Evolutionary conservation across 2,888 invertebrate species (phyloP).

Genomic region (Apoderus coryli): DNA sequence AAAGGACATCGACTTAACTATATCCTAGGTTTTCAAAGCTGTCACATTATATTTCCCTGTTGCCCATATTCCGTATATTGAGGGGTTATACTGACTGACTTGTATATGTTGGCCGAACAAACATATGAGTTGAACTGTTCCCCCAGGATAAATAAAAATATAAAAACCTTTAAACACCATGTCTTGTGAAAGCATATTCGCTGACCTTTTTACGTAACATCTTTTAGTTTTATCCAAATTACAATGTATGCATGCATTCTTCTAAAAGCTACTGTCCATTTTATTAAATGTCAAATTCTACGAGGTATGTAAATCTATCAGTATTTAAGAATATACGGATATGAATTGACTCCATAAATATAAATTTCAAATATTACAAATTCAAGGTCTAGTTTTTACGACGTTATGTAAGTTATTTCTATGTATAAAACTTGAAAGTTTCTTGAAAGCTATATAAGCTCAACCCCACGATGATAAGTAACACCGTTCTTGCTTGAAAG

Average conservation of each 20-base stretch:
- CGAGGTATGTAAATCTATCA: conserved; percentile 9
- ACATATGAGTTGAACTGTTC: conserved; percentile 21
- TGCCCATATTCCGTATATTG: no score
- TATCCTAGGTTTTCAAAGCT: conserved; percentile 12
- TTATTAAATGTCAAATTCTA: conserved; percentile 14
- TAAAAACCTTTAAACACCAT: no score
- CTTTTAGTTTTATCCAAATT: conserved; percentile 11
- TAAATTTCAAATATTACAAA: no score
- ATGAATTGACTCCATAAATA: conserved; percentile 4
- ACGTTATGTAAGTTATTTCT: no score
- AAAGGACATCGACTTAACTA: conserved; percentile 10
- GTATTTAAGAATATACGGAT: conserved; percentile 6
- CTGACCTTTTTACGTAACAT: conserved; percentile 15
- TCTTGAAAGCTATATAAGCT: no score
- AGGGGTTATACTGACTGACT: no score
- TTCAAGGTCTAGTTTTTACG: no score
- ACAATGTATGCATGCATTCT: conserved; percentile 14
- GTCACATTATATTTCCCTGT: conserved; percentile 15
- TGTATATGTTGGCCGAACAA: conserved; percentile 18
- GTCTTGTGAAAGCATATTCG: conserved; percentile 15
- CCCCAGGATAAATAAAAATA: conserved; percentile 24
- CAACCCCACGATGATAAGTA: no score
- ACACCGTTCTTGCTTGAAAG: no score
- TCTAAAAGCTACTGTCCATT: conserved; percentile 16
- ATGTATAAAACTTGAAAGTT: no score